phyloP scores from a whole-genome alignment of 2,797 vertebrate species.

The Myotis daubentonii region DNA sequence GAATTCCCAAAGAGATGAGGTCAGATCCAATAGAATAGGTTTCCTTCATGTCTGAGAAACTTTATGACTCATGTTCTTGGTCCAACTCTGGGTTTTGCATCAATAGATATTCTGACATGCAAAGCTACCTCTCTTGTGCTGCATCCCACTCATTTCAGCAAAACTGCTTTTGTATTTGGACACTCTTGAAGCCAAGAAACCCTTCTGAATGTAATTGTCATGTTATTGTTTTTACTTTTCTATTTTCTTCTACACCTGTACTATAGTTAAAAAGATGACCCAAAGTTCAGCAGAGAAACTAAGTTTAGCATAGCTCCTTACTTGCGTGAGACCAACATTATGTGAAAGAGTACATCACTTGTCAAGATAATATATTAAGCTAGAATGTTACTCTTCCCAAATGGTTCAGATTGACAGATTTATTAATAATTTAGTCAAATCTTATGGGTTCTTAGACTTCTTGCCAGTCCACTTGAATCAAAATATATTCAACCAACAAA shows the following conservation, averaged over 20 bases:
- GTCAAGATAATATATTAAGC: conserved; percentile 13
- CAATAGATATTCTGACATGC: conserved; percentile 35
- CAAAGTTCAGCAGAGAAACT: conserved; percentile 45
- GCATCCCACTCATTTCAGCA: conserved; percentile 46
- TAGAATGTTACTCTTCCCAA: conserved; percentile 41
- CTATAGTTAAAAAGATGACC: conserved; percentile 56
- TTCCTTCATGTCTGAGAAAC: conserved; percentile 11
- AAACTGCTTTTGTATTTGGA: conserved; percentile 40
- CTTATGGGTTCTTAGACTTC: background rate
- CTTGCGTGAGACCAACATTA: background rate
- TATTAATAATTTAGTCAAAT: conserved; percentile 26
- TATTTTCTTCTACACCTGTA: background rate
- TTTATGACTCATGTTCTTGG: conserved; percentile 49
- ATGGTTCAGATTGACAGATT: background rate
- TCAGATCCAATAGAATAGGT: conserved; percentile 22
- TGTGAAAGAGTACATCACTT: background rate
- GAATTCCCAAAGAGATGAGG: conserved; percentile 36
- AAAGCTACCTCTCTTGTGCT: conserved; percentile 28
- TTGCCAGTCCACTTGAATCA: conserved; percentile 31
- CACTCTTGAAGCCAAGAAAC: conserved; percentile 2
- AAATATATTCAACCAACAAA: conserved; percentile 27
- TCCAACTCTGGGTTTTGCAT: conserved; percentile 39
- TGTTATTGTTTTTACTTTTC: conserved; percentile 49
- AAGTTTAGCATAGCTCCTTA: background rate
- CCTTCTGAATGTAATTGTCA: conserved; percentile 22